phyloP scores from a whole-genome alignment of 2,797 vertebrate species.

The Anguilla megastoma region DNA sequence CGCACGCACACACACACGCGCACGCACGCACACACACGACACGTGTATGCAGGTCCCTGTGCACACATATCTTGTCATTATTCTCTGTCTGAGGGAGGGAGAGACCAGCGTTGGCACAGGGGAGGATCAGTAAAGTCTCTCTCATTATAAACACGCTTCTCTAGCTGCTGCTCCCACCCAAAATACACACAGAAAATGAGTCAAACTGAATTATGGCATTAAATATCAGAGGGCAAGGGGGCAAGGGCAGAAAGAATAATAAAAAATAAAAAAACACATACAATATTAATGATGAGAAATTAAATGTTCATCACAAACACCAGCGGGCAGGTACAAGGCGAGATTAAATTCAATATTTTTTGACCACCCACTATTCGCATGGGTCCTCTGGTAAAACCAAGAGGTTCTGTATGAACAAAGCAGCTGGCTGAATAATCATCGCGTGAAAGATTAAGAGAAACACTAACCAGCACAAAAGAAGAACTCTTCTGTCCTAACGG shows the following conservation, averaged over 20 bases:
- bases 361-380: neutral
- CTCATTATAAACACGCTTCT: neutral
- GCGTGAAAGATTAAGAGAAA: neutral
- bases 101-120: slow-evolving; percentile 1
- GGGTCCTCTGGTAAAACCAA: slow-evolving; percentile 14
- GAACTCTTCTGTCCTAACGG: neutral
- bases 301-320: slow-evolving; percentile 15
- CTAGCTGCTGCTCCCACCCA: slow-evolving; percentile 12
- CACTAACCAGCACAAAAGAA: neutral
- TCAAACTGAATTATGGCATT: slow-evolving; percentile 15
- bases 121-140: neutral
- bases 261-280: neutral
- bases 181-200: slow-evolving; percentile 28
- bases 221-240: neutral
- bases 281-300: slow-evolving; percentile 25
- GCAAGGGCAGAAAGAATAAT: too few relatives aligned
- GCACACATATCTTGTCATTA: neutral
- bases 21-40: neutral
- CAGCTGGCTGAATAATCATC: neutral
- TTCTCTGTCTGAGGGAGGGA: neutral
- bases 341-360: slow-evolving; percentile 30
- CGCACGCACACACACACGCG: neutral
- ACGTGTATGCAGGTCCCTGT: neutral
- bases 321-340: neutral
- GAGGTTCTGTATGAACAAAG: neutral